Conservation (phyloP, 2,797 vertebrate genomes). For the Crocidura indochinensis region DNA sequence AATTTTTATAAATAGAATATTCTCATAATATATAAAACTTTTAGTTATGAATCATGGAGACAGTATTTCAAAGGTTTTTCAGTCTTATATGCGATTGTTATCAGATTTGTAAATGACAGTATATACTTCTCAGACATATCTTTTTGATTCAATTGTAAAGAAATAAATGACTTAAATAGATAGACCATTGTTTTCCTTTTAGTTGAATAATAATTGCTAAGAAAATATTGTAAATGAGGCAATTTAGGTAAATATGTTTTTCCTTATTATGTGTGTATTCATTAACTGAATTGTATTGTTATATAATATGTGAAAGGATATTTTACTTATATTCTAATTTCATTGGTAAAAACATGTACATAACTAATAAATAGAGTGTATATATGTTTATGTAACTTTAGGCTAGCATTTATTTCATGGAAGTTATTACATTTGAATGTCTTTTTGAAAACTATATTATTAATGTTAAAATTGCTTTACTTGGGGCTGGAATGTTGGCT, state of each 20-base stretch:
- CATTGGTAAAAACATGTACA: background rate
- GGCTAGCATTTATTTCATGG: background rate
- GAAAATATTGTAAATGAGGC: background rate
- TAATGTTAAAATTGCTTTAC: constrained; percentile 12
- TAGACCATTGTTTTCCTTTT: background rate
- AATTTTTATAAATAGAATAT: background rate
- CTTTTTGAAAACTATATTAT: background rate
- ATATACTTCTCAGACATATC: background rate
- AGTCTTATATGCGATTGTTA: background rate
- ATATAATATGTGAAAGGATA: background rate
- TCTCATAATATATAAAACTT: background rate
- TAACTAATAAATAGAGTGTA: background rate
- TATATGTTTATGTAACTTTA: background rate
- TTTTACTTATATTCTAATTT: background rate
- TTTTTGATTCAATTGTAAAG: background rate
- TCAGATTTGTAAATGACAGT: background rate
- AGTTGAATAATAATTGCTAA: too few relatives aligned
- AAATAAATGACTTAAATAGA: background rate
- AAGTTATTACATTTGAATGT: background rate
- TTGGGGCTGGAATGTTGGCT: too few relatives aligned
- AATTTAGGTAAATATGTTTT: background rate
- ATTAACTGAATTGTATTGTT: too few relatives aligned
- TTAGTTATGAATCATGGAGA: background rate
- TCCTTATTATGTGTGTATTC: background rate
- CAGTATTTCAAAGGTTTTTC: background rate